Base-by-base conservation (phyloP, 1,140 invertebrate genomes). In the Musca domestica region DNA sequence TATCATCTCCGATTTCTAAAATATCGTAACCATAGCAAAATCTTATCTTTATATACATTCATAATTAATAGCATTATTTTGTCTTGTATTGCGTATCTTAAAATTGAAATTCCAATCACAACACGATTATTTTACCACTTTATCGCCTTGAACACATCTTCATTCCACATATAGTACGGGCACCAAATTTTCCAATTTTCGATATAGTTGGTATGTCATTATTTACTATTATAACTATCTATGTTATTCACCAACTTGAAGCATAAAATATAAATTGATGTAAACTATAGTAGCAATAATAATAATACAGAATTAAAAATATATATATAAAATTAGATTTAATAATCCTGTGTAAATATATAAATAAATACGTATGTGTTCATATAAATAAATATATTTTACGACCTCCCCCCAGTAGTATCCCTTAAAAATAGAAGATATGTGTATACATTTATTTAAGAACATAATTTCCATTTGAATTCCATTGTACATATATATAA, bases 141-240 rank as follows among this genome's bases (percentile, higher is more conserved):
- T 58, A 22, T 68, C 46, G 51, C 25, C 61, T 14, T 51, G 25
- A 64, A 17, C 19, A 25, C 22, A 52, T 51, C 56, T 34, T n/a
- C 46, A 23, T 49, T 34, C 47, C 27, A 20, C 19, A 10, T 64
- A 25, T 69, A 89, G 88, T 89, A 83, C 86, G 87, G 84, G 88
- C 88, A 85, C 87, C 87, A 83, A 85, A 88, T 84, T 88, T 87
- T 85, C 87, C 87, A 83, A 84, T 85, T 81, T 85, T 89, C 76
- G 87, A 88, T 85, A 86, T 83, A 77, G 83, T 89, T 84, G 88
- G 88, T 89, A 89, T 84, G 88, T 89, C 49, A 82, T 19, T 64
- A 63, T 61, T 64, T 3, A 25, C 30, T 25, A 41, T 34, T 47
- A 19, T 47, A 41, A 46, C 2, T 20, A 67, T 19, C 30, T 27